Evolutionary conservation across 2,797 vertebrate species (phyloP), one percentile per base, ranked within the genome.

Genomic region (Cyprinella venusta): DNA sequence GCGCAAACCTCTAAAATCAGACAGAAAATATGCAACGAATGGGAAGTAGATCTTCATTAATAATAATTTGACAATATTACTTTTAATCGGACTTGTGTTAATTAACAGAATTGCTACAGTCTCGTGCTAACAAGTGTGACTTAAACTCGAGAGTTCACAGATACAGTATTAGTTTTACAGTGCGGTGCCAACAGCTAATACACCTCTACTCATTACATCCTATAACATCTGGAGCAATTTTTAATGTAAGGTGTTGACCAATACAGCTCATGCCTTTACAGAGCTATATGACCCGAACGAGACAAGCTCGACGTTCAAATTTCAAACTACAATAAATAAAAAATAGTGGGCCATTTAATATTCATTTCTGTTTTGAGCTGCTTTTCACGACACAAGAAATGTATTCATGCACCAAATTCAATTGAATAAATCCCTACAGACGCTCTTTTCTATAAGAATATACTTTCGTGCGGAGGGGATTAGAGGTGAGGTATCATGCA

Each of bases 301-400:
- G 12, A 64, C 61, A 74, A 21, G 15, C 42, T 72, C 42, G 8
- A 36, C 45, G 42, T 68, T 18, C 48, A 85, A 50, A 38, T 70
- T 75, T 78, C 48, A 67, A 80, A 40, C 81, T 75, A 81, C 33
- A 77, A 63, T 77, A 87, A 82, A 87, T 72, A 86, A 83, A 83
- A 71, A 83, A 85, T 50, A 81, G 52, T 21, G 67, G 74, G 45
- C 69, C 36, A 79, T 69, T 79, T 54, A 48, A 70, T 69, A 77
- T 72, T 84, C 19, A 76, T 65, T 50, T 84, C 40, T 61, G 36
- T 42, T 83, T 63, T 65, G 33, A 72, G 71, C 56, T 80, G 67
- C 50, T 84, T 80, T 82, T 50, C 48, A 85, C 74, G 36, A 80
- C 68, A 75, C 84, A 84, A 76, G 24, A 81, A 77, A 84, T 24